Percentiles rank a stretch among this genome's conserved stretches.
phyloP scores from a whole-genome alignment of 2,888 invertebrate species.

The Galerucella nymphaeae region DNA sequence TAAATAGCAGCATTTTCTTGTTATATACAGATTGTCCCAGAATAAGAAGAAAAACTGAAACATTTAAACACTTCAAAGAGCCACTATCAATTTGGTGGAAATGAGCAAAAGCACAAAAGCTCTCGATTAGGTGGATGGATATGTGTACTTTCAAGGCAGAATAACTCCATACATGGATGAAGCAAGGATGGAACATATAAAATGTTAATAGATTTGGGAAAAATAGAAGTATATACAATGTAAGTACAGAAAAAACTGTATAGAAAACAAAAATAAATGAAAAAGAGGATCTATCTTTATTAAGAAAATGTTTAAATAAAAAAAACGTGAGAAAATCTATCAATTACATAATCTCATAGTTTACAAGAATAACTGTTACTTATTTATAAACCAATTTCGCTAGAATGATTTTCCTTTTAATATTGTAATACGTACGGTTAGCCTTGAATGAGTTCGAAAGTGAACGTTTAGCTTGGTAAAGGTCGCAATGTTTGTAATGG shows the following conservation, averaged over 20 bases:
- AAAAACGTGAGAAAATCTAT: not conserved
- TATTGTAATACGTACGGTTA: constrained; percentile 22
- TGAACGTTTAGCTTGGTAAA: constrained; percentile 42
- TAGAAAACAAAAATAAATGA: too few relatives aligned
- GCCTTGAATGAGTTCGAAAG: constrained; percentile 46
- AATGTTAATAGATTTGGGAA: too few relatives aligned
- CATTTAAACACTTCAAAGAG: constrained; percentile 36
- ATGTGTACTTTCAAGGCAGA: constrained; percentile 1
- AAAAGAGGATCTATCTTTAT: too few relatives aligned
- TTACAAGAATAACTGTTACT: constrained; percentile 4
- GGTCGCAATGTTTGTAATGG: constrained; percentile 41
- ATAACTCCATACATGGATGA: not conserved
- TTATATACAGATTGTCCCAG: too few relatives aligned
- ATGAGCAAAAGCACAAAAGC: constrained; percentile 24
- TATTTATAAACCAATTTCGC: constrained; percentile 23
- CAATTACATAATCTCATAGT: not conserved
- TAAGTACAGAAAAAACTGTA: too few relatives aligned
- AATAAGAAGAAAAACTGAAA: constrained; percentile 20
- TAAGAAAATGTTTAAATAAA: too few relatives aligned
- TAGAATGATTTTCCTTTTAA: constrained; percentile 28
- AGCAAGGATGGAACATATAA: too few relatives aligned
- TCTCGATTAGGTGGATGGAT: not conserved
- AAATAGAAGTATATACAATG: too few relatives aligned
- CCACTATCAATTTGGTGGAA: constrained; percentile 22
- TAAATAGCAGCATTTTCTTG: too few relatives aligned